These are phyloP conservation scores for Microtus oregoni DNA, from an alignment of 2,113 vertebrate genomes.

Conservation along the genomic window DNA sequence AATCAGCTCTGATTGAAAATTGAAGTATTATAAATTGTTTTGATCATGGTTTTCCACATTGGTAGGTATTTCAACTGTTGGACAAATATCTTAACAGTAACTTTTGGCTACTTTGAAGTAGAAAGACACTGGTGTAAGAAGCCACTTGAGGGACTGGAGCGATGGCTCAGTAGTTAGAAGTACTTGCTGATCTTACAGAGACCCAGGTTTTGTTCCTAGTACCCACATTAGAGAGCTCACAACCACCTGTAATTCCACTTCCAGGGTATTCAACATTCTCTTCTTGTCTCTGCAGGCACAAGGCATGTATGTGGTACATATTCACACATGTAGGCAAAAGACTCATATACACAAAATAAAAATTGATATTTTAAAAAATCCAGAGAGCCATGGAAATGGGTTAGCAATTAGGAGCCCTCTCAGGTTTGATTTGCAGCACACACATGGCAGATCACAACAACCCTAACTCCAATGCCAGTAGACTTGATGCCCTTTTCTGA, in stretches of 20 bases:
- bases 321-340: background rate
- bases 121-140: background rate
- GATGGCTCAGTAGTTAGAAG: background rate
- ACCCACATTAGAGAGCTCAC: background rate
- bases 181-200: background rate
- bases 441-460: background rate
- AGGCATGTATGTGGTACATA: background rate
- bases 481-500: background rate
- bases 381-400: background rate
- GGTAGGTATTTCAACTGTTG: background rate
- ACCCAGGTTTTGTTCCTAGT: background rate
- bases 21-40: constrained; percentile 25
- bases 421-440: background rate
- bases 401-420: background rate
- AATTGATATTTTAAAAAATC: background rate
- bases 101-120: background rate
- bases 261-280: background rate
- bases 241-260: background rate
- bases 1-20: background rate
- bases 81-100: constrained; percentile 14
- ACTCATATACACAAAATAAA: background rate
- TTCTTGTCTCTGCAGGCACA: background rate
- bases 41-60: background rate
- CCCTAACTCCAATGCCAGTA: background rate
- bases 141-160: background rate